Base-by-base conservation (phyloP, 2,113 vertebrate species). In the Gyps fulvus region DNA sequence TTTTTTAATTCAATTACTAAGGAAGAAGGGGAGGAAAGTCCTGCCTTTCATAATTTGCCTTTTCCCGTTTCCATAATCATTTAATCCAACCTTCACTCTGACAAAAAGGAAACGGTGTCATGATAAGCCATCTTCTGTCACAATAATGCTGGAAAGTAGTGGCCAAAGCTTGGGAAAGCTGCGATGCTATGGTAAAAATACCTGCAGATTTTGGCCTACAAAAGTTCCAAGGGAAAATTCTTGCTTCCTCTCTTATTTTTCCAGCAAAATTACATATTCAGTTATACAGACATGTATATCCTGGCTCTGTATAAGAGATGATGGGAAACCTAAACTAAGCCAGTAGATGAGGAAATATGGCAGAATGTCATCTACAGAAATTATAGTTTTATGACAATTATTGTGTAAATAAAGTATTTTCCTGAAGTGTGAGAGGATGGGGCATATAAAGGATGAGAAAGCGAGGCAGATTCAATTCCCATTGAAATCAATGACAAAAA, bases 1-100 rank as follows among this genome's bases (percentile, higher is more conserved):
- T 80, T 93, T 96, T 93, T 55, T n/a, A 90, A 77, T 86, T 73
- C 76, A 85, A 1, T 88, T 96, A 80, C 67, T 87, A 61, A 59
- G 38, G 36, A 87, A 17, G 31, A 89, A 74, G 11, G 34, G 43
- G 57, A 62, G 38, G 58, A 90, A 90, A 76, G 52, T 72, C 74
- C 38, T 63, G 50, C 40, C 67, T 91, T 77, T 83, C 54, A 19
- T 49, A 87, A 82, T 82, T 86, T 89, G 47, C 43, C n/a, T 87
- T 93, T 87, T 61, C 49, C 43, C 34, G 40, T 83, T 76, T 70
- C 67, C 25, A 13, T 36, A 84, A 49, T 80, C 11, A 73, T 95
- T 93, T 91, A 73, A 93, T 67, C 69, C 80, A 81, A 86, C 69
- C 22, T 81, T 61, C 55, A 36, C 83, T 65, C 49, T 83, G 50